Evolutionary conservation across 2,888 invertebrate genomes (phyloP).

Genomic region (Lissocephala sabroskyi): DNA sequence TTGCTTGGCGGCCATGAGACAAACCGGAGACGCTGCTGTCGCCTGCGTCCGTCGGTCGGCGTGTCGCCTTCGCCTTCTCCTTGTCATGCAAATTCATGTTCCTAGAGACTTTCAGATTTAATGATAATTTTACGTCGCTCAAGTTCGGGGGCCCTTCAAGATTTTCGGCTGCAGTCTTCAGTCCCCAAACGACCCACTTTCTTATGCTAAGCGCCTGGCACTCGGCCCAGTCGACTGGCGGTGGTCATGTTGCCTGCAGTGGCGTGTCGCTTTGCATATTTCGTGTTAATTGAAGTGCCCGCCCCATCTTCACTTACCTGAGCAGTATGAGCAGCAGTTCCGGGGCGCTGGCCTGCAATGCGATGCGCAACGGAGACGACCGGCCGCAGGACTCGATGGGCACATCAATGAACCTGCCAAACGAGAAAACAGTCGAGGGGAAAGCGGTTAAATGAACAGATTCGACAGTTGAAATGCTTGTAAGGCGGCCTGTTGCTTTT

Average conservation of each 20-base stretch:
- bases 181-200: conserved; percentile 30
- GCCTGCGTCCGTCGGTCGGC: not conserved
- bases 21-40: conserved; percentile 46
- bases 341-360: conserved; percentile 82
- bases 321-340: conserved; percentile 84
- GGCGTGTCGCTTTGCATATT: conserved; percentile 47
- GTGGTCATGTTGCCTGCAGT: too few relatives aligned
- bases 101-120: conserved; percentile 58
- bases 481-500: conserved; percentile 23
- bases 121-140: conserved; percentile 43
- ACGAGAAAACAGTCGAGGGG: conserved; percentile 3
- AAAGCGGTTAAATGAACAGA: too few relatives aligned
- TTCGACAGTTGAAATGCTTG: conserved; percentile 13
- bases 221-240: conserved; percentile 41
- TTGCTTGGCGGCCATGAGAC: conserved; percentile 52
- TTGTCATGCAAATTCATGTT: conserved; percentile 62
- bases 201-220: conserved; percentile 56
- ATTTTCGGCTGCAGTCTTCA: conserved; percentile 1
- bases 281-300: conserved; percentile 52
- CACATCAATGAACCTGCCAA: conserved; percentile 80
- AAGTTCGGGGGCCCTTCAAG: conserved; percentile 10
- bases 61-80: conserved; percentile 19
- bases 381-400: conserved; percentile 87
- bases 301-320: conserved; percentile 59
- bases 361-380: conserved; percentile 81